These are phyloP conservation scores for Drosophila hydei DNA, from an alignment of 1,140 invertebrate species.

Conservation along the genomic window DNA sequence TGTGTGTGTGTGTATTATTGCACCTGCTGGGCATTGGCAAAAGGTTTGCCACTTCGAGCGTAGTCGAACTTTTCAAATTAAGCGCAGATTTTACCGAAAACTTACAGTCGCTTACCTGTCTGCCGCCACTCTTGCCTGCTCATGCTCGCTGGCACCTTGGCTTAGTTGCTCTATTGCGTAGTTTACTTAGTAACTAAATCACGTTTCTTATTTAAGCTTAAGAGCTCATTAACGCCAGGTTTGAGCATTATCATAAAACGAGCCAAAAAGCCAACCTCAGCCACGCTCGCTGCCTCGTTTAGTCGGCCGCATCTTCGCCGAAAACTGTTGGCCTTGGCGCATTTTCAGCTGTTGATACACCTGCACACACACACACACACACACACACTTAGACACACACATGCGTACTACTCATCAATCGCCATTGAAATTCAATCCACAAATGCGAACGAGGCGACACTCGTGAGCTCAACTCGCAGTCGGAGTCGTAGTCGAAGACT, in stretches of 20 bases:
- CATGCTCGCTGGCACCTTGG: background rate
- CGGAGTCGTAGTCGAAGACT: background rate
- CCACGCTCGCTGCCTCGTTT: conserved; percentile 42
- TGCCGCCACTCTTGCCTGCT: background rate
- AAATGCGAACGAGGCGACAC: conserved; percentile 72
- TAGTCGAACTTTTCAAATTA: conserved; percentile 80
- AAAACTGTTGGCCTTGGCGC: conserved; percentile 23
- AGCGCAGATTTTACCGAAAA: conserved; percentile 72
- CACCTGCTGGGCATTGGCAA: conserved; percentile 50
- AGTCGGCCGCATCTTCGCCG: conserved; percentile 24
- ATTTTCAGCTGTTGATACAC: conserved; percentile 22
- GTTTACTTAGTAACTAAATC: conserved; percentile 82
- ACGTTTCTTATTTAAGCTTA: conserved; percentile 82
- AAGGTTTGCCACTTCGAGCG: conserved; percentile 38
- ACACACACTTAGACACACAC: conserved; percentile 29
- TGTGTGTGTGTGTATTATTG: conserved; percentile 38
- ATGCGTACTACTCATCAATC: conserved; percentile 63
- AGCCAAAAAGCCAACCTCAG: conserved; percentile 46
- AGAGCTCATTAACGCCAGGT: conserved; percentile 82
- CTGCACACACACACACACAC: conserved; percentile 29
- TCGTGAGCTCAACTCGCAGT: conserved; percentile 28
- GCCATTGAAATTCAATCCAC: conserved; percentile 82
- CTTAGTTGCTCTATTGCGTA: conserved; percentile 28
- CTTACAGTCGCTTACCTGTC: conserved; percentile 29
- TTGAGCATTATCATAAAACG: conserved; percentile 80